Conservation (phyloP, 2,888 invertebrate genomes). For the Temnothorax ravouxi region DNA sequence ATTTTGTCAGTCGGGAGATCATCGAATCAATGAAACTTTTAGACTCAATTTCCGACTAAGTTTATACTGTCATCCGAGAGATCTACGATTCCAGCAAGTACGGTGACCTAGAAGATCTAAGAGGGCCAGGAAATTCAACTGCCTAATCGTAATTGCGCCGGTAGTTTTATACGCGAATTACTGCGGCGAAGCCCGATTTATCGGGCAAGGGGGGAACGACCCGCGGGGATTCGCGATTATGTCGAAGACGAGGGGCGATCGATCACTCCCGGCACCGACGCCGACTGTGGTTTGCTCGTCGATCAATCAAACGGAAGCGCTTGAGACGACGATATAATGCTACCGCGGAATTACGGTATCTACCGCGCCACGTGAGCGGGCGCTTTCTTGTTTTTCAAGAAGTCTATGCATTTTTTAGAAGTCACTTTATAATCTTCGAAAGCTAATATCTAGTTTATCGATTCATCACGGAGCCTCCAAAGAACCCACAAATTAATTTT, state of each 20-base stretch:
- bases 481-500: background rate
- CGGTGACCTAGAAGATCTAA: conserved; percentile 46
- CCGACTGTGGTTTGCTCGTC: conserved; percentile 63
- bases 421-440: conserved; percentile 25
- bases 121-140: background rate
- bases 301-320: conserved; percentile 70
- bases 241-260: conserved; percentile 65
- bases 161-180: conserved; percentile 60
- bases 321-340: conserved; percentile 52
- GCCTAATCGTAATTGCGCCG: conserved; percentile 44
- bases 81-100: conserved; percentile 4
- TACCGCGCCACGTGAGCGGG: conserved; percentile 28
- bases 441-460: conserved; percentile 8
- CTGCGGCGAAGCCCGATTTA: conserved; percentile 62
- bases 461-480: background rate
- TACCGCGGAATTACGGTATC: conserved; percentile 45
- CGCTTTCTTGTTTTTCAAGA: conserved; percentile 24
- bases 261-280: conserved; percentile 65
- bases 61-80: conserved; percentile 44
- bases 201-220: conserved; percentile 64
- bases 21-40: background rate
- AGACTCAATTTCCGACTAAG: background rate
- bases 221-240: conserved; percentile 63
- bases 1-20: background rate
- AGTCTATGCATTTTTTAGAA: conserved; percentile 46